Percentiles rank a stretch among this genome's conserved stretches.
Evolutionary conservation across 1,140 invertebrate genomes (phyloP).

Genomic region (Steinernema feltiae): DNA sequence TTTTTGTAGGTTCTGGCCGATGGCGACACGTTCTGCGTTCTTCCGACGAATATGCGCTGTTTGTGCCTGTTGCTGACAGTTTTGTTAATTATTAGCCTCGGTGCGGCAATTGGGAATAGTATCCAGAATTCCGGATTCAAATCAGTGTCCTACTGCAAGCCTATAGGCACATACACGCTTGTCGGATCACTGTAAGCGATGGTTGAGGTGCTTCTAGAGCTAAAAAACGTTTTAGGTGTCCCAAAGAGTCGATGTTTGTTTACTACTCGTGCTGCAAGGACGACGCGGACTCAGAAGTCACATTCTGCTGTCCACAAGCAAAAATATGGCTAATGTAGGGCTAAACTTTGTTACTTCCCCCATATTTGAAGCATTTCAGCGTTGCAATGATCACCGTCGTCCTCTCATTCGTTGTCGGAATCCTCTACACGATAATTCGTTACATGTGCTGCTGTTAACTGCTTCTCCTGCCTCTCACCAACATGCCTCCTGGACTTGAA

Average conservation of each 20-base stretch:
- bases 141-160: slow-evolving; percentile 19
- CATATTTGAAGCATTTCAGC: not conserved
- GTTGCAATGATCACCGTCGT: slow-evolving; percentile 18
- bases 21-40: slow-evolving; percentile 19
- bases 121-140: slow-evolving; percentile 19
- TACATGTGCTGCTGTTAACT: slow-evolving; percentile 12
- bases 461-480: not conserved
- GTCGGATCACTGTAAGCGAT: not conserved
- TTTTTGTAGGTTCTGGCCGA: slow-evolving; percentile 19
- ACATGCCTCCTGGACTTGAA: not conserved
- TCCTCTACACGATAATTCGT: slow-evolving; percentile 22
- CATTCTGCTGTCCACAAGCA: slow-evolving; percentile 18
- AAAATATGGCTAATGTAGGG: slow-evolving; percentile 24
- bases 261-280: slow-evolving; percentile 19
- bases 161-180: not conserved
- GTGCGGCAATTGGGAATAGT: slow-evolving; percentile 18
- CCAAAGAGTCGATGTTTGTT: slow-evolving; percentile 22
- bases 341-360: not conserved
- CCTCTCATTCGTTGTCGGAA: slow-evolving; percentile 18
- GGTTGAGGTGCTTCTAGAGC: not conserved
- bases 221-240: slow-evolving; percentile 1
- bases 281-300: not conserved
- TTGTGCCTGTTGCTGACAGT: slow-evolving; percentile 21
- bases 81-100: slow-evolving; percentile 23
- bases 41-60: slow-evolving; percentile 16